A percentile compares a stretch with the other conserved stretches of the same genome.
These are phyloP conservation scores for Plodia interpunctella DNA, from an alignment of 1,140 invertebrate species.

Conservation along the genomic window DNA sequence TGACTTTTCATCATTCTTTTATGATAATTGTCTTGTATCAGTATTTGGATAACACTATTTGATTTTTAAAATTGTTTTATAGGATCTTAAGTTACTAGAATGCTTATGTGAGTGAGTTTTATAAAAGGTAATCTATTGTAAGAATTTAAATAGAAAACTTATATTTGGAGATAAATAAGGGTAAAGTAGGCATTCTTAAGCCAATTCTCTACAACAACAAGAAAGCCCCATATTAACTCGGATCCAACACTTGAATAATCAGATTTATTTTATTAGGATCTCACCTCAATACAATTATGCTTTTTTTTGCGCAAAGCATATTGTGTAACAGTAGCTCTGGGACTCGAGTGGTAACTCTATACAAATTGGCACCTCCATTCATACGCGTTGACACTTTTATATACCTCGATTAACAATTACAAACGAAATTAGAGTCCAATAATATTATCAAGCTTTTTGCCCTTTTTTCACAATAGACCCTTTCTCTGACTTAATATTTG, in stretches of 20 bases:
- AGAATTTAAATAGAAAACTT: too few relatives aligned
- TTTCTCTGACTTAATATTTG: conserved; percentile 48
- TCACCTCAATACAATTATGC: conserved; percentile 17
- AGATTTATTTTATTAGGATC: conserved; percentile 46
- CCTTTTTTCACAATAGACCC: conserved; percentile 30
- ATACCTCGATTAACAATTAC: conserved; percentile 52
- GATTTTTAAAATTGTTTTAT: too few relatives aligned
- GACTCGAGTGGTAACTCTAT: conserved; percentile 47
- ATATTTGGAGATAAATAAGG: too few relatives aligned
- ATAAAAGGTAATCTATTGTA: too few relatives aligned
- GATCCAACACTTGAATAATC: conserved; percentile 49
- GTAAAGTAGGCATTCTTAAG: too few relatives aligned
- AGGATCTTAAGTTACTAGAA: too few relatives aligned
- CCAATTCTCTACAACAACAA: conserved; percentile 25
- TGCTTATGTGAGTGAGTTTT: too few relatives aligned
- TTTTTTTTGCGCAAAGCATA: conserved; percentile 30
- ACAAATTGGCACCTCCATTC: conserved; percentile 58
- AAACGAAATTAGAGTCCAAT: conserved; percentile 74
- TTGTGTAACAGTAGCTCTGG: conserved; percentile 41
- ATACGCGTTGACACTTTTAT: conserved; percentile 59
- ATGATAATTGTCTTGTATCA: too few relatives aligned
- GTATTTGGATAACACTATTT: too few relatives aligned
- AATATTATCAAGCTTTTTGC: conserved; percentile 64
- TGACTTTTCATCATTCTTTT: background rate
- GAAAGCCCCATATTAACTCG: conserved; percentile 26